Base-by-base conservation (phyloP, 2,888 invertebrate genomes). In the Volucella inflata region DNA sequence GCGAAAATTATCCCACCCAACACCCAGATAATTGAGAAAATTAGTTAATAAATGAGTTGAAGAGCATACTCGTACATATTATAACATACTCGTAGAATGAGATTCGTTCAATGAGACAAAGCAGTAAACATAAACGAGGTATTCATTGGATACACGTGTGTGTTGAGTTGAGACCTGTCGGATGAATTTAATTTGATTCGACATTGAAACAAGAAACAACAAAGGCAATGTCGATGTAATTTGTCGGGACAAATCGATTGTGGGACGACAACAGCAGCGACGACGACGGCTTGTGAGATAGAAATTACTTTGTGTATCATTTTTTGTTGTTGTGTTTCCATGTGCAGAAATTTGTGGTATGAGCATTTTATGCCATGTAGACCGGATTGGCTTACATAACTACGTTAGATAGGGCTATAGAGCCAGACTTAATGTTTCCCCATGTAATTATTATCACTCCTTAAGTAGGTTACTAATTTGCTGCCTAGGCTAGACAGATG, bases 1-100 rank as follows among this genome's bases (percentile, higher is more conserved):
- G 62, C 77, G 68, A 60, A 77, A 77, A 77, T 68, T 77, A 77
- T 77, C 60, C 46, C 68, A 77, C 53, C 62, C 70, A 68, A 64
- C 68, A 77, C 50, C 68, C 68, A 70, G 62, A 68, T 77, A 77
- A 77, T 76, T 76, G 68, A 42, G 76, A 60, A 60, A 76, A 76
- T 68, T 70, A 77, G 70, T 48, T 51, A 68, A 60, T 68, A 38
- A 62, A 77, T 44, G 60, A 46, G 16, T 53, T 38, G 75, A 48
- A 16, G 48, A 30, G 17, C 12, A 30, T 30, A 30, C 30, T n/a
- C n/a, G 6, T 30, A 30, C 30, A 6, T 30, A 30, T 30, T n/a
- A n/a, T n/a, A n/a, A n/a, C n/a, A n/a, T n/a, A n/a, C n/a, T n/a
- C n/a, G 44, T 53, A 30, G 51, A 30, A 10, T n/a, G 51, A 12